phyloP scores from a whole-genome alignment of 2,888 invertebrate genomes.

The Agapostemon virescens region DNA sequence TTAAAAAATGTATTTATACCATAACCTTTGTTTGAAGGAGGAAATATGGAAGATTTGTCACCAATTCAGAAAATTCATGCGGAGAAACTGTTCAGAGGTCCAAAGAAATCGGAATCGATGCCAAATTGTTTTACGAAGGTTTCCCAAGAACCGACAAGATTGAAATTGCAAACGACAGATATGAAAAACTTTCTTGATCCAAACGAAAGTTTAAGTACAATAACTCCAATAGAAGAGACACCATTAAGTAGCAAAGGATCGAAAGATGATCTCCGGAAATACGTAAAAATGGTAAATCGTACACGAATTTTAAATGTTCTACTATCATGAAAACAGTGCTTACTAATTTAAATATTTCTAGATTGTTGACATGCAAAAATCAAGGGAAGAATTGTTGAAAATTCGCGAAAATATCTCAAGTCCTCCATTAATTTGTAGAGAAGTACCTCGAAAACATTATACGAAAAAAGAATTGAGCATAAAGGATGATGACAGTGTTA shows the following conservation, averaged over 20 bases:
- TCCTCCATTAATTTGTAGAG: constrained; percentile 71
- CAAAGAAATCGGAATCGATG: constrained; percentile 69
- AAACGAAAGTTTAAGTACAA: constrained; percentile 71
- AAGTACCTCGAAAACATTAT: constrained; percentile 76
- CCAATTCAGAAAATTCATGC: constrained; percentile 71
- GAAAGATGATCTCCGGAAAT: constrained; percentile 81
- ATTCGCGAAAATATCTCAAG: constrained; percentile 65
- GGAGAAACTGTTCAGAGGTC: constrained; percentile 72
- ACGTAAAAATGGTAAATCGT: constrained; percentile 80
- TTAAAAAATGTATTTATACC: background rate
- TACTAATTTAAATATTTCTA: constrained; percentile 51
- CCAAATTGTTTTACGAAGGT: constrained; percentile 68
- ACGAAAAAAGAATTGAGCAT: constrained; percentile 73
- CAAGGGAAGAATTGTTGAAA: constrained; percentile 67
- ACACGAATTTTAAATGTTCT: background rate
- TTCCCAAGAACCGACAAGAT: constrained; percentile 69
- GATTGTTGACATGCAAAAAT: constrained; percentile 77
- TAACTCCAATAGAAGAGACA: constrained; percentile 75
- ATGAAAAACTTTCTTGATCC: constrained; percentile 56
- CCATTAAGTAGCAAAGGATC: constrained; percentile 76
- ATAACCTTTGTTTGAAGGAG: constrained; percentile 63
- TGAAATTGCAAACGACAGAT: constrained; percentile 56
- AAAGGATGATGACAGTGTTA: constrained; percentile 73
- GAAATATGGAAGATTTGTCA: constrained; percentile 71
- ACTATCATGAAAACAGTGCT: background rate